Conservation (phyloP, 2,888 invertebrate genomes). For the Spialia ferax region DNA sequence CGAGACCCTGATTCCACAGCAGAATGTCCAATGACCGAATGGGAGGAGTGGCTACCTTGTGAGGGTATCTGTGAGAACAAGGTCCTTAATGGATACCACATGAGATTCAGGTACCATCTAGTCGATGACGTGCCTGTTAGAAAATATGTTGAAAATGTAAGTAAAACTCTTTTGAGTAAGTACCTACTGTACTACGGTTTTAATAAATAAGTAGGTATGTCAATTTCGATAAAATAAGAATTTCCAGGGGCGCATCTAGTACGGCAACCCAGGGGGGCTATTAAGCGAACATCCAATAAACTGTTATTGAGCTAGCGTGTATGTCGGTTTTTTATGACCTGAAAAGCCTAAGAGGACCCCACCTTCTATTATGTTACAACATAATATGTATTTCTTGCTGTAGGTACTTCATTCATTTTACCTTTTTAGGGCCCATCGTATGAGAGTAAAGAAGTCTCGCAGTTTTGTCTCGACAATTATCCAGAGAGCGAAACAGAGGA, state of each 20-base stretch:
- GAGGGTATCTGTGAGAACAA: conserved; percentile 65
- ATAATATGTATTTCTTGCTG: no score
- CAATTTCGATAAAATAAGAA: neutral
- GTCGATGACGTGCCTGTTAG: conserved; percentile 61
- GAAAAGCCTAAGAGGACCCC: no score
- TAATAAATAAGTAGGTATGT: neutral
- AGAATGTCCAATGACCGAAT: conserved; percentile 67
- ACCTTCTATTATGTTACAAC: no score
- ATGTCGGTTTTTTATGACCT: no score
- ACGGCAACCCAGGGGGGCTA: no score
- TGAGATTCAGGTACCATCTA: conserved; percentile 64
- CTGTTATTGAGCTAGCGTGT: no score
- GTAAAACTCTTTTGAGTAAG: conserved; percentile 28
- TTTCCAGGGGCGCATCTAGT: no score
- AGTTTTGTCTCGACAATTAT: conserved; percentile 56
- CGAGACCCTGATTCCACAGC: conserved; percentile 59
- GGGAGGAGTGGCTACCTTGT: conserved; percentile 73
- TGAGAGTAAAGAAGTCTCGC: conserved; percentile 54
- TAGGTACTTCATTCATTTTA: neutral
- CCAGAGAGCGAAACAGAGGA: conserved; percentile 52
- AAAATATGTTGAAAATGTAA: conserved; percentile 56
- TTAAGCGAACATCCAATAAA: no score
- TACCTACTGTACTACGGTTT: neutral
- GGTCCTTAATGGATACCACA: conserved; percentile 59
- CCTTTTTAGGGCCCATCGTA: conserved; percentile 52